These are phyloP conservation scores for Lapara coniferarum DNA, from an alignment of 2,888 invertebrate genomes.

Conservation along the genomic window DNA sequence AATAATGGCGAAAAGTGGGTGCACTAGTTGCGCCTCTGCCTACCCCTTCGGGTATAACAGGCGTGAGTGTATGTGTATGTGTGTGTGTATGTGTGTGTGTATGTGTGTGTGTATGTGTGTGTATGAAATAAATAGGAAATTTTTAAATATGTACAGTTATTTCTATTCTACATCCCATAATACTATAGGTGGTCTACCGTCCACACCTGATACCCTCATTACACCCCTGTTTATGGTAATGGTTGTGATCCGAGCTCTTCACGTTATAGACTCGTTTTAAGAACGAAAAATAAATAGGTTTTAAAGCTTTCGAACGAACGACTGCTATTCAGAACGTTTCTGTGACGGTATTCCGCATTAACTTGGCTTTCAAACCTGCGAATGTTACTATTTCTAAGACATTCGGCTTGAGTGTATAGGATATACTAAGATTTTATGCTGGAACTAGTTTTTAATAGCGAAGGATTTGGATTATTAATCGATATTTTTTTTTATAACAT, in stretches of 20 bases:
- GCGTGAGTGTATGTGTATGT: too few relatives aligned
- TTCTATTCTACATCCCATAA: not conserved
- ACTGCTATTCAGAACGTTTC: slow-evolving; percentile 3
- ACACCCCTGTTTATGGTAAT: slow-evolving; percentile 16
- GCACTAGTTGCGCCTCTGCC: too few relatives aligned
- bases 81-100: too few relatives aligned
- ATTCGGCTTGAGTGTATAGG: slow-evolving; percentile 13
- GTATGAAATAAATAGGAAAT: too few relatives aligned
- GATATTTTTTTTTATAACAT: too few relatives aligned
- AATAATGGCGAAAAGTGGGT: too few relatives aligned
- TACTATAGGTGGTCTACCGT: not conserved
- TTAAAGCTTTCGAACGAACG: slow-evolving; percentile 19
- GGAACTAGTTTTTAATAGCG: not conserved
- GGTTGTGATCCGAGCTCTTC: slow-evolving; percentile 15
- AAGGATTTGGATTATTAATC: not conserved
- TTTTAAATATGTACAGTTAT: too few relatives aligned
- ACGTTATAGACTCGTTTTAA: slow-evolving; percentile 15
- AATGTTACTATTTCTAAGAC: slow-evolving; percentile 1
- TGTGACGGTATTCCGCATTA: slow-evolving; percentile 12
- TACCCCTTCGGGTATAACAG: too few relatives aligned
- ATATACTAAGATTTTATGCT: not conserved
- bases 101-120: too few relatives aligned
- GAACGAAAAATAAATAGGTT: slow-evolving; percentile 14
- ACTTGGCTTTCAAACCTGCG: not conserved
- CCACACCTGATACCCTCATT: not conserved